phyloP scores from a whole-genome alignment of 2,113 vertebrate species.

The Miniopterus natalensis region DNA sequence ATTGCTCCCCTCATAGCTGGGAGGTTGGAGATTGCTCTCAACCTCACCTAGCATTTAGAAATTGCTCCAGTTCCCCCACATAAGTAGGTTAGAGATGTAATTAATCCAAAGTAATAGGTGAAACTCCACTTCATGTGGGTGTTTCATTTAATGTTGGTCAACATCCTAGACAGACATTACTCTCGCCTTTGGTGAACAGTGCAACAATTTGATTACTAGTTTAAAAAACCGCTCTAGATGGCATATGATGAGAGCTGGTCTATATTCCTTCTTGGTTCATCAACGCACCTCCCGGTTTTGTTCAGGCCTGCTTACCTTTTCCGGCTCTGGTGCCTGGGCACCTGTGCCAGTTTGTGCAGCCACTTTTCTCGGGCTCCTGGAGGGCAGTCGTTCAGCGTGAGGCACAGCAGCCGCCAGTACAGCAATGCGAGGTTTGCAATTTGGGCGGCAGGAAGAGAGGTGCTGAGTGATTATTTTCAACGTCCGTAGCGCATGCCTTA shows the following conservation, averaged over 20 bases:
- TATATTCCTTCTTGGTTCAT: neutral
- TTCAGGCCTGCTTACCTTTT: neutral
- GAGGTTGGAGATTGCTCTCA: neutral
- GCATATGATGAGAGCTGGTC: neutral
- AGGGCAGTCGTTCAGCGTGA: neutral
- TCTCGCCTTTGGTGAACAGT: neutral
- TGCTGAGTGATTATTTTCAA: neutral
- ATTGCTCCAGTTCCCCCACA: neutral
- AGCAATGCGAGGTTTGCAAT: neutral
- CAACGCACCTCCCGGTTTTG: neutral
- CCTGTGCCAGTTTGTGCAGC: neutral
- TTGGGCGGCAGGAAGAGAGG: neutral
- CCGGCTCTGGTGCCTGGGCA: neutral
- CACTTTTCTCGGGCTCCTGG: neutral
- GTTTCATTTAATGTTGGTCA: constrained; percentile 30
- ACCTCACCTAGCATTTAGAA: neutral
- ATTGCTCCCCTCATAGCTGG: neutral
- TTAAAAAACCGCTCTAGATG: neutral
- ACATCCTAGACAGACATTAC: neutral
- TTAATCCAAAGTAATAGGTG: constrained; percentile 15
- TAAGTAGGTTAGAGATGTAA: neutral
- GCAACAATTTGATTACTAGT: neutral
- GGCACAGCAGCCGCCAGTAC: too few species aligned
- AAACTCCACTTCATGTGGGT: neutral
- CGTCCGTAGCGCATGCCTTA: neutral